These are phyloP conservation scores for Zootermopsis nevadensis DNA, from an alignment of 2,888 invertebrate genomes.

Conservation along the genomic window DNA sequence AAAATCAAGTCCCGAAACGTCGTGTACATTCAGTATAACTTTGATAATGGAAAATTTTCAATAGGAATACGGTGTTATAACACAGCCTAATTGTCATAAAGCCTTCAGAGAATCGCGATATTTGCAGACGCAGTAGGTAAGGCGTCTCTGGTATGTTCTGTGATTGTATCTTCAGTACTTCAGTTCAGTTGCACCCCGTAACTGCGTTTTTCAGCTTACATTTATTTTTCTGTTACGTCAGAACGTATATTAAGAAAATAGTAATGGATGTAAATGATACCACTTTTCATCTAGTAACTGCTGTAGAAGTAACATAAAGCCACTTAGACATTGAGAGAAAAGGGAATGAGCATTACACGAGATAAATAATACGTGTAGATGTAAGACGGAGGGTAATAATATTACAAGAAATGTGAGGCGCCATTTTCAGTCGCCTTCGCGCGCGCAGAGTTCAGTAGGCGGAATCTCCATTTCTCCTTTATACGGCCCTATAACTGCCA, in stretches of 20 bases:
- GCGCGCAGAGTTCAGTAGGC: slow-evolving; percentile 27
- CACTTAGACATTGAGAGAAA: slow-evolving; percentile 37
- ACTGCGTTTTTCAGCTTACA: no score
- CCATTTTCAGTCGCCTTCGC: slow-evolving; percentile 31
- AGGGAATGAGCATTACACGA: slow-evolving; percentile 18
- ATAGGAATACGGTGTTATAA: no score
- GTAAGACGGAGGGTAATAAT: slow-evolving; percentile 34
- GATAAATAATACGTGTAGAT: slow-evolving; percentile 42
- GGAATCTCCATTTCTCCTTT: slow-evolving; percentile 8
- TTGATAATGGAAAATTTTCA: no score
- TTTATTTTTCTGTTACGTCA: no score
- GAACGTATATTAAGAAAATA: background rate
- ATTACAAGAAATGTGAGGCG: slow-evolving; percentile 40
- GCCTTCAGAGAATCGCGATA: no score
- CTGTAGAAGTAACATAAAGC: slow-evolving; percentile 29
- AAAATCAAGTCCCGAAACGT: no score
- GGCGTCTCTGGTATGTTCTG: no score
- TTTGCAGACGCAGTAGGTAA: no score
- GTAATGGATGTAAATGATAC: slow-evolving; percentile 9
- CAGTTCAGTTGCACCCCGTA: no score
- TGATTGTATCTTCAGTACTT: no score
- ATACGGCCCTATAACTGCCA: slow-evolving; percentile 40
- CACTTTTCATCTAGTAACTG: slow-evolving; percentile 17
- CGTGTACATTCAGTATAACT: no score
- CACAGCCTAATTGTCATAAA: no score